Percentiles rank a stretch among this genome's conserved stretches.
Conservation (phyloP, 2,113 vertebrate species). For the Beaufortia kweichowensis region DNA sequence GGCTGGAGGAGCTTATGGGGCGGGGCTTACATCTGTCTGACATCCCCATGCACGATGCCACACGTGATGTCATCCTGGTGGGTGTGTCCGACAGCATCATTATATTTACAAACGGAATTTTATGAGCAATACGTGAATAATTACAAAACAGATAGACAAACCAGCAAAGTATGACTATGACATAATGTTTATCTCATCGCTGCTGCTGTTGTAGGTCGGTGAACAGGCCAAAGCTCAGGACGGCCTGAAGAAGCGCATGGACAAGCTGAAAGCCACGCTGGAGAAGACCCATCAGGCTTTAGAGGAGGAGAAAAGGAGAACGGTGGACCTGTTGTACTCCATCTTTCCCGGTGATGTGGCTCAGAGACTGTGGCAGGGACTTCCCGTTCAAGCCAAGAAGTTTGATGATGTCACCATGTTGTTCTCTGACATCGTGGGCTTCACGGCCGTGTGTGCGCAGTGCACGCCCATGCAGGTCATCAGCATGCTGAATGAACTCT, state of each 20-base stretch:
- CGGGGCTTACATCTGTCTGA: constrained; percentile 93
- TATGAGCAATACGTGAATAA: no score
- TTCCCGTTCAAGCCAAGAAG: constrained; percentile 91
- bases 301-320: constrained; percentile 97
- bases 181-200: background rate
- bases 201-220: constrained; percentile 64
- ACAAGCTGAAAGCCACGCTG: constrained; percentile 95
- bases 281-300: constrained; percentile 93
- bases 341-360: constrained; percentile 98
- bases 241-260: constrained; percentile 96
- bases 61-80: constrained; percentile 94
- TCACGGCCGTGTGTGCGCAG: constrained; percentile 95
- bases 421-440: constrained; percentile 98
- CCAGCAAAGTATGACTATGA: background rate
- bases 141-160: no score
- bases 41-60: constrained; percentile 97
- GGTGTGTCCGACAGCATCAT: constrained; percentile 20
- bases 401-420: constrained; percentile 99
- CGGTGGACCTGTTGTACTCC: constrained; percentile 95
- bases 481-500: constrained; percentile 98
- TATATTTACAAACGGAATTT: no score
- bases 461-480: constrained; percentile 99
- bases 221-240: constrained; percentile 98
- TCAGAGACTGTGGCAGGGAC: constrained; percentile 94
- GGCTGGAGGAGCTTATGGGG: constrained; percentile 96